Percentiles rank a stretch among this genome's conserved stretches.
phyloP scores from a whole-genome alignment of 2,888 invertebrate species.

The Phytoseiulus persimilis region DNA sequence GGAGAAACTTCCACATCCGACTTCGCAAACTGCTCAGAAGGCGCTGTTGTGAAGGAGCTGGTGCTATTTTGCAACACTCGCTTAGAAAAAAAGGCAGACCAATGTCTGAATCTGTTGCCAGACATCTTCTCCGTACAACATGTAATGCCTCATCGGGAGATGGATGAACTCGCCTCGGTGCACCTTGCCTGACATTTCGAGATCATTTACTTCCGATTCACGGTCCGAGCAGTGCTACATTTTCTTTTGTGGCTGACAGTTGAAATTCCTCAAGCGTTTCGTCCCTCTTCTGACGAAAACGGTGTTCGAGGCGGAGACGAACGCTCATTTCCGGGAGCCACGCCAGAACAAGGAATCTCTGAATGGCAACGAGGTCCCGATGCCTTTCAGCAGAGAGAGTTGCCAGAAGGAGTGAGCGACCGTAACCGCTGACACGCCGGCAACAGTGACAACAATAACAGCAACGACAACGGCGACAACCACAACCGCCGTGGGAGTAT shows the following conservation, averaged over 20 bases:
- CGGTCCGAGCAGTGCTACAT: neutral
- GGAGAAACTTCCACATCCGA: too few species aligned
- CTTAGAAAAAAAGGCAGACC: neutral
- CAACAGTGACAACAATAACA: neutral
- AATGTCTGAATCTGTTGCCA: neutral
- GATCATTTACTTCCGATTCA: neutral
- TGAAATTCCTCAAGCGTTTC: neutral
- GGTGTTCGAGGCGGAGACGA: neutral
- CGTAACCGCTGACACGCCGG: neutral
- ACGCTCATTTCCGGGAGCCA: neutral
- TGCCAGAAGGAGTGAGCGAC: neutral
- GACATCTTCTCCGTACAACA: neutral
- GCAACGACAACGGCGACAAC: neutral
- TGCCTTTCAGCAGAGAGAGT: neutral
- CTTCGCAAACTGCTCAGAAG: too few species aligned
- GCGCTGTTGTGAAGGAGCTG: too few species aligned
- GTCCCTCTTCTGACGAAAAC: neutral
- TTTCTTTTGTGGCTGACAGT: neutral
- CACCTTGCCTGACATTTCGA: neutral
- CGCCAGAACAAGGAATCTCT: neutral
- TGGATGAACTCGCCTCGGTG: neutral
- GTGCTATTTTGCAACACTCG: neutral
- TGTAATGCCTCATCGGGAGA: neutral
- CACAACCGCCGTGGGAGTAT: neutral
- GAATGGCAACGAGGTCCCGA: neutral